phyloP scores from a whole-genome alignment of 2,888 invertebrate species.

The Cheilosia impressa region DNA sequence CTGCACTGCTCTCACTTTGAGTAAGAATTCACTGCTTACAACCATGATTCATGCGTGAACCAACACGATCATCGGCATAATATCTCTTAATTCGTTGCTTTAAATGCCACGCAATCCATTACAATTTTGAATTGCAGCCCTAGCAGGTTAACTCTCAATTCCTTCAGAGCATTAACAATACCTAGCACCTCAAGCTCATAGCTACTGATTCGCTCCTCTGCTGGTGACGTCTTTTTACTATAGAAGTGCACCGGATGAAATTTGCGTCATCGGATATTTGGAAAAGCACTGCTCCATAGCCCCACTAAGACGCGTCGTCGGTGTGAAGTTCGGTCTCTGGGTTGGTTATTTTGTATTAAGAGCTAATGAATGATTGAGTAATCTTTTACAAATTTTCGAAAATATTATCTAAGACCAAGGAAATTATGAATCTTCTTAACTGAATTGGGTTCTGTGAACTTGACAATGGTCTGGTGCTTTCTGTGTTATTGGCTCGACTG shows the following conservation, averaged over 20 bases:
- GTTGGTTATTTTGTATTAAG: not conserved
- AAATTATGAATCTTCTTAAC: conserved; percentile 36
- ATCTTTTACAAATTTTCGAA: conserved; percentile 15
- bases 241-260: conserved; percentile 77
- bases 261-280: too few relatives aligned
- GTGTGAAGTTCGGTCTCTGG: conserved; percentile 77
- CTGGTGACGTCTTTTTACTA: conserved; percentile 66
- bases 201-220: conserved; percentile 76
- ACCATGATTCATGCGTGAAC: conserved; percentile 54
- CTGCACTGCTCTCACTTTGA: not conserved
- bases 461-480: conserved; percentile 76
- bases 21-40: not conserved
- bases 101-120: conserved; percentile 62
- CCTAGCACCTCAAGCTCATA: conserved; percentile 79
- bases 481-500: too few relatives aligned
- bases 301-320: conserved; percentile 76
- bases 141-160: conserved; percentile 55
- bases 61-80: conserved; percentile 67
- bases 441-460: conserved; percentile 36
- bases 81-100: too few relatives aligned
- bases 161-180: conserved; percentile 67
- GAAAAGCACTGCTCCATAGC: conserved; percentile 77
- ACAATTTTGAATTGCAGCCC: conserved; percentile 58
- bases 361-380: not conserved
- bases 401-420: conserved; percentile 21